These are phyloP conservation scores for Ctenodactylus gundi DNA, from an alignment of 2,113 vertebrate genomes.

Conservation along the genomic window DNA sequence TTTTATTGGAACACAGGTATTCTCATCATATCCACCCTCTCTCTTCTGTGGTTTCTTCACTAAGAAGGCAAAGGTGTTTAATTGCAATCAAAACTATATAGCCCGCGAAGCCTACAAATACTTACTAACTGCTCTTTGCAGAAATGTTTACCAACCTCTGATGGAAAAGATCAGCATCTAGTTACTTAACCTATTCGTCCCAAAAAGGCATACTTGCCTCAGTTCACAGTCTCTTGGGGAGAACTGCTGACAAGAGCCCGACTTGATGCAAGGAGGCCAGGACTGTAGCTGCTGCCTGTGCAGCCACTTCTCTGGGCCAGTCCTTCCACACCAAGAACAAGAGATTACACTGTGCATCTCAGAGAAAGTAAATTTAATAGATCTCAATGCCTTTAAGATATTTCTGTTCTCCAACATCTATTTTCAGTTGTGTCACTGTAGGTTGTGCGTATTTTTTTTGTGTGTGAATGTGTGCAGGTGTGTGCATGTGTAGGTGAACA, in stretches of 20 bases:
- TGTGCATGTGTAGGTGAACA: background rate
- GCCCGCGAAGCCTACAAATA: background rate
- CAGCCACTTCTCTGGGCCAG: background rate
- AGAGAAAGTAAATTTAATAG: background rate
- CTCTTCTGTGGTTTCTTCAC: background rate
- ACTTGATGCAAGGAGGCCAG: background rate
- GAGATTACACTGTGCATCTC: background rate
- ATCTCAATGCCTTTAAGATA: background rate
- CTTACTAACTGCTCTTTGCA: background rate
- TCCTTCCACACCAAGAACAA: background rate
- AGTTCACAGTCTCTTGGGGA: background rate
- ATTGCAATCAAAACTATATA: background rate
- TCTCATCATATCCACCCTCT: background rate
- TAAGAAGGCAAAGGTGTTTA: background rate
- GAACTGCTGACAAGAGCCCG: background rate
- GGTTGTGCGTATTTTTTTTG: accelerated
- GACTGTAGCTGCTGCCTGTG: background rate
- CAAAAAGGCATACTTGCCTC: background rate
- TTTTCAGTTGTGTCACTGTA: background rate
- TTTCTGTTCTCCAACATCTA: background rate
- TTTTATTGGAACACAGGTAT: background rate
- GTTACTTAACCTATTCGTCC: background rate
- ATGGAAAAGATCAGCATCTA: background rate
- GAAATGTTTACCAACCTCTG: background rate
- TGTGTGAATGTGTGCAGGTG: background rate